These are phyloP conservation scores for Elysia crispata DNA, from an alignment of 2,888 invertebrate species.

Conservation along the genomic window DNA sequence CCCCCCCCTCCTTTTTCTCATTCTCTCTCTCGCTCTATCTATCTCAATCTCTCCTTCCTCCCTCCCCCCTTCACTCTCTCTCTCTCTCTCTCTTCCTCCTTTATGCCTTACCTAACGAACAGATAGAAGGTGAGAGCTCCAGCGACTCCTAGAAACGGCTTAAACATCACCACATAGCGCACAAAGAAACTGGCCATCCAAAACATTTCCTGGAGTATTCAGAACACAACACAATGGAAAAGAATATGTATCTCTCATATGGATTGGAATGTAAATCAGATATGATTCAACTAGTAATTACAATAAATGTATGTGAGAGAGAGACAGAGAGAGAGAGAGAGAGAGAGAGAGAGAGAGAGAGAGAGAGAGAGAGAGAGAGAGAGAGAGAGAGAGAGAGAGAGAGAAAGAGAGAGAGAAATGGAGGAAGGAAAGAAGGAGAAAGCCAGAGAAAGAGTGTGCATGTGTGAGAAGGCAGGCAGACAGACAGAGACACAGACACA, in stretches of 20 bases:
- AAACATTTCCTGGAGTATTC: constrained; percentile 70
- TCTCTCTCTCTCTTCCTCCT: not conserved
- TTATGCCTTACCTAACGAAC: constrained; percentile 65
- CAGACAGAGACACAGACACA: not conserved
- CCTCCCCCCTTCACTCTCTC: no score
- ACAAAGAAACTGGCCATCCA: constrained; percentile 70
- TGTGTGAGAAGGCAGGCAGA: no score
- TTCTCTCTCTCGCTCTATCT: not conserved
- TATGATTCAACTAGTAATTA: no score
- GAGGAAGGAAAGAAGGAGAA: not conserved
- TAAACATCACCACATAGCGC: constrained; percentile 61
- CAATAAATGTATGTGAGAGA: no score
- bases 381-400: not conserved
- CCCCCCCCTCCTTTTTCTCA: not conserved
- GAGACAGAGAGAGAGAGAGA: no score
- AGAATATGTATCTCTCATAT: no score
- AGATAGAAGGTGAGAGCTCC: constrained; percentile 66
- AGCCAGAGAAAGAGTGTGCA: constrained; percentile 7
- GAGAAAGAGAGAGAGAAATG: no score
- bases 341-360: no score
- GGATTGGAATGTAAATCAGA: no score
- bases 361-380: no score
- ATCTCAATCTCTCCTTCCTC: not conserved
- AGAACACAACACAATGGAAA: no score
- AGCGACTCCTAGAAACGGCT: constrained; percentile 63